These are phyloP conservation scores for Plodia interpunctella DNA, from an alignment of 1,140 invertebrate genomes.

Conservation along the genomic window DNA sequence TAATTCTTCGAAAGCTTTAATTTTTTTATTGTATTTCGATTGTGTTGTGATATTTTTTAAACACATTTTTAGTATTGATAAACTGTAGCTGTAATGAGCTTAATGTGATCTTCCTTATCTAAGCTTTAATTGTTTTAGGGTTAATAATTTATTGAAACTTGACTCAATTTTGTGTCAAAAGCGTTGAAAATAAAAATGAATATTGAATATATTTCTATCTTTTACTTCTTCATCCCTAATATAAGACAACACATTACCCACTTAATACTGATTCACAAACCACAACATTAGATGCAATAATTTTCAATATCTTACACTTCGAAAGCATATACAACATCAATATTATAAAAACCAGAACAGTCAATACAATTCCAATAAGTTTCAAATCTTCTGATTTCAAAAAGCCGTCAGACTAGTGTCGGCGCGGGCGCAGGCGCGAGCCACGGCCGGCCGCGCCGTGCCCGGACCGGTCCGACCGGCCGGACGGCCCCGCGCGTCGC, in stretches of 20 bases:
- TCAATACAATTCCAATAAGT: conserved; percentile 10
- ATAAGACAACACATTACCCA: too few species aligned
- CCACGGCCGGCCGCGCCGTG: not conserved
- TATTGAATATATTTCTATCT: conserved; percentile 39
- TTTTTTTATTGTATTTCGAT: conserved; percentile 31
- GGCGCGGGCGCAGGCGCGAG: conserved; percentile 30
- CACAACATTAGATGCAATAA: too few species aligned
- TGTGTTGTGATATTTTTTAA: conserved; percentile 62
- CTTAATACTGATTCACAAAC: too few species aligned
- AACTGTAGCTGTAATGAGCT: conserved; percentile 47
- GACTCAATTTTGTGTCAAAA: conserved; percentile 27
- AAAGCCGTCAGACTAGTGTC: conserved; percentile 52
- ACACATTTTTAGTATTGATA: conserved; percentile 49
- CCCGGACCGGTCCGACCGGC: conserved; percentile 17
- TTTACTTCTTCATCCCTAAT: conserved; percentile 25
- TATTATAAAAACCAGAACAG: not conserved
- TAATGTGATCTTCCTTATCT: conserved; percentile 54
- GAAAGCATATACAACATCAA: too few species aligned
- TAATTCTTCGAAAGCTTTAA: conserved; percentile 72
- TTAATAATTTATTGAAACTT: conserved; percentile 50
- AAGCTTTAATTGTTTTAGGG: conserved; percentile 68
- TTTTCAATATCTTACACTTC: not conserved
- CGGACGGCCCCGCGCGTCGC: conserved; percentile 35
- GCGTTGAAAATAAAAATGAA: conserved; percentile 45
- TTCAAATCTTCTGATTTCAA: conserved; percentile 31